Evolutionary conservation across 2,113 vertebrate genomes (phyloP).

Genomic region (Malurus elegans): DNA sequence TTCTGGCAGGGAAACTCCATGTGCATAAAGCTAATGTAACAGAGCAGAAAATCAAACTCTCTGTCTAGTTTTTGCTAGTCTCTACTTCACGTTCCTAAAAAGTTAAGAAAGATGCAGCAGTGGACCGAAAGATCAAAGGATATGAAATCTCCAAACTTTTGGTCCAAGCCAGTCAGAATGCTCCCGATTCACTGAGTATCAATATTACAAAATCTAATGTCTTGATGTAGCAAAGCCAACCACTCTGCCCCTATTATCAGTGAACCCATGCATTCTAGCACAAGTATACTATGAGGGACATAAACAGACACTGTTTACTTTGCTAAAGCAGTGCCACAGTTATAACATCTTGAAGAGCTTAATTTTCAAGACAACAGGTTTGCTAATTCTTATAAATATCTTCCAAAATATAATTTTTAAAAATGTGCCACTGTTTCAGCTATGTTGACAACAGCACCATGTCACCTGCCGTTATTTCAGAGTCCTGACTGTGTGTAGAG

Average conservation of each 20-base stretch:
- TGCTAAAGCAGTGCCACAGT: not conserved
- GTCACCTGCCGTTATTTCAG: constrained; percentile 81
- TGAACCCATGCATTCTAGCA: not conserved
- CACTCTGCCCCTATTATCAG: not conserved
- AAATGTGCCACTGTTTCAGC: not conserved
- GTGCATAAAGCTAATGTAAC: constrained; percentile 1
- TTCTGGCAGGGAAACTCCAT: not conserved
- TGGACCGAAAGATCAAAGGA: not conserved
- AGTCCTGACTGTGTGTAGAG: constrained; percentile 96
- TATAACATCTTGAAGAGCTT: not conserved
- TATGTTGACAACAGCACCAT: constrained; percentile 66
- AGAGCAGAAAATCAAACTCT: constrained; percentile 5
- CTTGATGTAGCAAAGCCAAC: not conserved
- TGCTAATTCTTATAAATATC: not conserved
- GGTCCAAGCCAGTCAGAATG: not conserved
- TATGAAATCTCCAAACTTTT: not conserved
- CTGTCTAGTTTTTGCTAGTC: not conserved
- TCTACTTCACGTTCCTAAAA: not conserved
- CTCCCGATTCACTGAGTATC: not conserved
- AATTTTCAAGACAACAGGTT: not conserved
- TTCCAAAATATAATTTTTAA: not conserved
- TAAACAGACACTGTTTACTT: not conserved
- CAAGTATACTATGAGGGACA: not conserved
- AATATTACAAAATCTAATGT: not conserved
- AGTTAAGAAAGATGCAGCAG: not conserved